Evolutionary conservation across 2,888 invertebrate genomes (phyloP), one percentile per base, ranked within the genome.

Genomic region (Drosophila birchii): DNA sequence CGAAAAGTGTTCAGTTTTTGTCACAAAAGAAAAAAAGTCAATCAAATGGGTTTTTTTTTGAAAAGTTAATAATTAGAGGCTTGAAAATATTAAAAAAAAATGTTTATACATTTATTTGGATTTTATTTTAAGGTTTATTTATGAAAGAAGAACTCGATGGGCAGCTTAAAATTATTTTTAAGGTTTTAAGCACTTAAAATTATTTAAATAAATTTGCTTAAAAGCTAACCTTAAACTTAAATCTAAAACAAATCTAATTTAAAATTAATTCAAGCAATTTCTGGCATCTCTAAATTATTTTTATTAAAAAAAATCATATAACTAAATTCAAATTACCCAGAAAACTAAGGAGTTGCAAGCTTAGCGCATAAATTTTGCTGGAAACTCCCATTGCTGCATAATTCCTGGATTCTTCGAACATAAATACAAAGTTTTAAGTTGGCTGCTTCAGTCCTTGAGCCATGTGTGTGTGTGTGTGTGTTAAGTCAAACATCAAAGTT

Each of bases 401-500:
- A 36, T 53, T 53, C 14, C 6, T n/a, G 34, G 6, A 53, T 36
- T 53, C 34, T 16, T 8, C 32, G 34, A 53, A 53, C 20, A 53
- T 53, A 53, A 53, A 53, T 23, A 23, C 23, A 54, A 38, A 38
- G 38, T 54, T 54, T 59, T 32, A 20, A 59, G 26, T 20, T 47
- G 18, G 12, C 47, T 26, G 45, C 23, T 34, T 26, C n/a, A 18
- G 23, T n/a, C 32, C 18, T 18, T 14, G 23, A 26, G 14, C 7
- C 36, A 53, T 43, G 26, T n/a, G 45, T 36, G 54, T 57, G 39
- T 44, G 34, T 34, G 7, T 16, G 29, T 16, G 34, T 16, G 34
- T 29, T 43, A 36, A 60, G 61, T 61, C 62, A 44, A 44, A 44
- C 62, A 44, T 62, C 62, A 62, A 62, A 62, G 62, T 62, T 62